Base-by-base conservation (phyloP, 2,797 vertebrate genomes). In the Coluber constrictor region DNA sequence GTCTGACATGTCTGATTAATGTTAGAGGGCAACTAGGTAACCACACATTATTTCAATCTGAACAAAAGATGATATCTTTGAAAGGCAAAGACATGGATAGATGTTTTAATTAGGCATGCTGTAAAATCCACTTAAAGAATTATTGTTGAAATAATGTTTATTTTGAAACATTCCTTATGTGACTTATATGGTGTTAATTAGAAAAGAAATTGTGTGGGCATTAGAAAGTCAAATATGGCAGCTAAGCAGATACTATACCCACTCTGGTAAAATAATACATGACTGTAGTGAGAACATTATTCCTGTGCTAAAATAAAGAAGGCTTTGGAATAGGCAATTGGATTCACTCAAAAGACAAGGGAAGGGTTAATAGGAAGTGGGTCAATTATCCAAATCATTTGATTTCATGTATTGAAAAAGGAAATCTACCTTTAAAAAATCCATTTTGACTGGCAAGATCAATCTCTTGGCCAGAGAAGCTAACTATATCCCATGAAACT, bases 21-120 rank as follows among this genome's bases (percentile, higher is more conserved):
- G 57, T 86, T 94, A 91, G 37, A 91, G 83, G 18, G 56, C 18
- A 15, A 12, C 0, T 56, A 11, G 90, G 3, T 1, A 86, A 11
- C 20, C 0, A 23, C 8, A 29, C 1, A 8, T 0, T 56, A 70
- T 32, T 56, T 86, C 43, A 10, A 70, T 94, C 74, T 87, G 20
- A 94, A 90, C 63, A 92, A 94, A 94, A 89, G 20, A 90, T 20
- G 8, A 27, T 43, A 4, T 90, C 79, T 54, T 91, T 79, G 20
- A 89, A 94, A 91, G 91, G 55, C 79, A 94, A 90, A 94, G 92
- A 43, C n/a, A 88, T 88, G 91, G 47, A 55, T 89, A 88, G 51
- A 94, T 90, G 86, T 92, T 94, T 94, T 57, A 88, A 93, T 47
- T 55, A 90, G 32, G 18, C 88, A 93, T 25, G 86, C 43, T 91